Conservation (phyloP, 1,140 invertebrate genomes). For the Plectus sambesii region DNA sequence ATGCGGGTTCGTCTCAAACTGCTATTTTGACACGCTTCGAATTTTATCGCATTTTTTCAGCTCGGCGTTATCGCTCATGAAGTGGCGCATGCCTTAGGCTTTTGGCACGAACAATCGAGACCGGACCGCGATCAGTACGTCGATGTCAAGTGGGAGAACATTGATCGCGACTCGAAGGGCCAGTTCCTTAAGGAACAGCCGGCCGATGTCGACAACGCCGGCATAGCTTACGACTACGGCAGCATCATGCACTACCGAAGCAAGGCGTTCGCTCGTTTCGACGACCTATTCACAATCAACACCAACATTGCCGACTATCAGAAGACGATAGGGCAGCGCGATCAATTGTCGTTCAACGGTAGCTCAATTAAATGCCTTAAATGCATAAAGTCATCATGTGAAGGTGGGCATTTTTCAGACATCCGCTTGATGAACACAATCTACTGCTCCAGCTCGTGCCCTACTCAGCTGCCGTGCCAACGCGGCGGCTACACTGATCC, state of each 20-base stretch:
- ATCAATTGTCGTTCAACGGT: slow-evolving; percentile 46
- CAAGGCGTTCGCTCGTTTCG: slow-evolving; percentile 43
- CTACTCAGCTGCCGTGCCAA: slow-evolving; percentile 37
- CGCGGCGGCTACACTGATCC: slow-evolving; percentile 44
- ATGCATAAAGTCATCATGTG: too few species aligned
- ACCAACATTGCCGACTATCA: slow-evolving; percentile 43
- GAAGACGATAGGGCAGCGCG: slow-evolving; percentile 39
- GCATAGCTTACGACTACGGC: slow-evolving; percentile 41
- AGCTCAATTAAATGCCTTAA: too few species aligned
- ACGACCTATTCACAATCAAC: slow-evolving; percentile 44
- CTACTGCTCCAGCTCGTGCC: slow-evolving; percentile 37
- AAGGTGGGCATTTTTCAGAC: too few species aligned
- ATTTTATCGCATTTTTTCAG: slow-evolving; percentile 24
- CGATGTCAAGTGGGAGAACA: slow-evolving; percentile 40
- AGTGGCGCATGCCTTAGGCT: slow-evolving; percentile 46
- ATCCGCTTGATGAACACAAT: slow-evolving; percentile 45
- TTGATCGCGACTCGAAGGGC: slow-evolving; percentile 42
- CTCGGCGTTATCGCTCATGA: slow-evolving; percentile 48
- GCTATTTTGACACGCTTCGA: background rate
- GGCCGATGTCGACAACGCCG: slow-evolving; percentile 42
- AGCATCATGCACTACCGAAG: slow-evolving; percentile 44
- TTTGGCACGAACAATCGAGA: slow-evolving; percentile 46
- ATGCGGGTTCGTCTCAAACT: slow-evolving; percentile 28
- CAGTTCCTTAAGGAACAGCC: slow-evolving; percentile 45
- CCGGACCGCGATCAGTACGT: slow-evolving; percentile 39